These are phyloP conservation scores for Gastracanthus pulcherrimus DNA, from an alignment of 2,888 invertebrate species.

Conservation along the genomic window DNA sequence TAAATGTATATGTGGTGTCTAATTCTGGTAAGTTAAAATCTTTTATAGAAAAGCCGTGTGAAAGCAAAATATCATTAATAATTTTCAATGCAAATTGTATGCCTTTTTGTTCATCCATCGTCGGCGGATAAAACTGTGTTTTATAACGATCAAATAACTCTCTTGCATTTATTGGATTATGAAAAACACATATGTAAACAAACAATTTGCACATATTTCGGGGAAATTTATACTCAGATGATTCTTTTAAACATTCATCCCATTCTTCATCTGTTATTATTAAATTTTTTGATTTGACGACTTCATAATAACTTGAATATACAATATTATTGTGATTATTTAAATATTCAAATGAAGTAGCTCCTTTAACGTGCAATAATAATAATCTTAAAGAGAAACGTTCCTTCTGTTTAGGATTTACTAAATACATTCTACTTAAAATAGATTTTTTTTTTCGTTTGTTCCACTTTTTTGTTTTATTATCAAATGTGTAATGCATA, in stretches of 20 bases:
- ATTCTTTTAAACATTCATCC: slow-evolving; percentile 46
- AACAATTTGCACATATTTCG: slow-evolving; percentile 39
- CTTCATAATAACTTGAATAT: not conserved
- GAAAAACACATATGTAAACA: slow-evolving; percentile 43
- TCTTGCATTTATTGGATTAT: slow-evolving; percentile 36
- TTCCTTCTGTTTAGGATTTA: not conserved
- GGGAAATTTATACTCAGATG: slow-evolving; percentile 31
- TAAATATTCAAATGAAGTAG: too few species aligned
- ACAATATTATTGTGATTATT: not conserved
- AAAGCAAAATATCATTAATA: too few species aligned
- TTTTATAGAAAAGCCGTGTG: too few species aligned
- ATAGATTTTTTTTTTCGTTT: slow-evolving; percentile 42
- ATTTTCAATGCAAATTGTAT: too few species aligned
- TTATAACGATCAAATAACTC: slow-evolving; percentile 38
- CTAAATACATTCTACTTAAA: too few species aligned
- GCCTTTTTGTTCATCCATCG: not conserved
- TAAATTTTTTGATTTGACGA: not conserved
- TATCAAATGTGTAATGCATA: slow-evolving; percentile 40
- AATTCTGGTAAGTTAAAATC: too few species aligned
- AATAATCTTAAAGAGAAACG: not conserved
- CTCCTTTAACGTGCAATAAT: not conserved
- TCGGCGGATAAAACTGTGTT: slow-evolving; percentile 26
- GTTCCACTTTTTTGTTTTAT: slow-evolving; percentile 28
- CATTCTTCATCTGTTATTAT: slow-evolving; percentile 42
- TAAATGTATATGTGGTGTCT: too few species aligned